Conservation (phyloP, 1,140 invertebrate species). For the Diachasmimorpha longicaudata region DNA sequence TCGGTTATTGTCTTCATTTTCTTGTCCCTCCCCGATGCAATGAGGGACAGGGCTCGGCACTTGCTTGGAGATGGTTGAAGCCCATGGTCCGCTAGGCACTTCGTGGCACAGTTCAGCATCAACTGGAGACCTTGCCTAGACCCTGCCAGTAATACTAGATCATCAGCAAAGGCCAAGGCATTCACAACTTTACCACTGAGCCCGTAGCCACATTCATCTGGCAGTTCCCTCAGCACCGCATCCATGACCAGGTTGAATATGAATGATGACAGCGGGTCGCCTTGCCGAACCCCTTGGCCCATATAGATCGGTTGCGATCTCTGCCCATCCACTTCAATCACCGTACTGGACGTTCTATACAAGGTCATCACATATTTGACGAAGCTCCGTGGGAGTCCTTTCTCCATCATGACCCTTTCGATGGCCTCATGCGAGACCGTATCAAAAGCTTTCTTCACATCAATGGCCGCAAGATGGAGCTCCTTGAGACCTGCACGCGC, state of each 20-base stretch:
- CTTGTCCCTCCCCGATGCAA: constrained; percentile 28
- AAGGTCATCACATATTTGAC: too few relatives aligned
- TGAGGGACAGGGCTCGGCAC: constrained; percentile 42
- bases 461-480: constrained; percentile 30
- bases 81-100: too few relatives aligned
- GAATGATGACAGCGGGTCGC: constrained; percentile 60
- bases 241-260: constrained; percentile 63
- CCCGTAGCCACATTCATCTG: constrained; percentile 36
- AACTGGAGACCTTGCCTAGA: constrained; percentile 36
- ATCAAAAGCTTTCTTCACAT: constrained; percentile 56
- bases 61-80: constrained; percentile 45
- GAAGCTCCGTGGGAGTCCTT: too few relatives aligned
- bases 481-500: neutral
- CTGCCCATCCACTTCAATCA: neutral
- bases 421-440: too few relatives aligned
- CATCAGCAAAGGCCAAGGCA: constrained; percentile 54
- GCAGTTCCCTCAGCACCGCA: constrained; percentile 36
- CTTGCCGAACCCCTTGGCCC: constrained; percentile 59
- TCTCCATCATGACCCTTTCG: too few relatives aligned
- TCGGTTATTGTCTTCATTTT: constrained; percentile 26
- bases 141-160: constrained; percentile 47
- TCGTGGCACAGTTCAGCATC: constrained; percentile 11
- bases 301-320: neutral
- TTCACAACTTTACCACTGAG: constrained; percentile 32
- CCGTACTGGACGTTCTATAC: too few relatives aligned